Percentiles rank a stretch among this genome's conserved stretches.
phyloP scores from a whole-genome alignment of 1,140 invertebrate species.

The Eulimnadia texana region DNA sequence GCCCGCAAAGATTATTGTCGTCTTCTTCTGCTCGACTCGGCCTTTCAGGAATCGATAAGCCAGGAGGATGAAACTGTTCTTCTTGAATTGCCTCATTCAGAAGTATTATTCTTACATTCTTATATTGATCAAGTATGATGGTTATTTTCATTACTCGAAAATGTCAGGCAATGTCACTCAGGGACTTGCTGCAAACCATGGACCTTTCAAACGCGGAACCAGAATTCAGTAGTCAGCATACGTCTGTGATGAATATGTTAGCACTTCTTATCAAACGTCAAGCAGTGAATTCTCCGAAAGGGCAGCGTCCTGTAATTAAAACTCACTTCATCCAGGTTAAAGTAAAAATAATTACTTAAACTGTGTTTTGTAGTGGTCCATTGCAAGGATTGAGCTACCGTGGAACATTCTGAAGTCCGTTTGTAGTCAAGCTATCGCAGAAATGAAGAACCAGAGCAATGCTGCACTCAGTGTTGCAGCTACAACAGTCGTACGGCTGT shows the following conservation, averaged over 20 bases:
- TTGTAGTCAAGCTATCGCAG: conserved; percentile 56
- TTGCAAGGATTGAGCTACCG: conserved; percentile 63
- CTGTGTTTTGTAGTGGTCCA: too few relatives aligned
- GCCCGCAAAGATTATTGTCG: conserved; percentile 78
- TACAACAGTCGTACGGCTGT: conserved; percentile 68
- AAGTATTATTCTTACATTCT: conserved; percentile 37
- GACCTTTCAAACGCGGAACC: conserved; percentile 60
- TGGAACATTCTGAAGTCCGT: conserved; percentile 60
- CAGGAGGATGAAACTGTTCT: conserved; percentile 54
- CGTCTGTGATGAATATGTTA: conserved; percentile 3
- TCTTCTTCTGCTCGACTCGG: conserved; percentile 69
- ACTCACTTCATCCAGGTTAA: too few relatives aligned
- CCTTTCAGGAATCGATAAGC: conserved; percentile 62
- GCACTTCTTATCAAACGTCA: conserved; percentile 8
- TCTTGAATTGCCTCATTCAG: conserved; percentile 67
- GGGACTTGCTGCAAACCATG: conserved; percentile 55
- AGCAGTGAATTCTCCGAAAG: conserved; percentile 8
- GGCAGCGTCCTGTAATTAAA: not conserved
- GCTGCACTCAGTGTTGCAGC: conserved; percentile 75
- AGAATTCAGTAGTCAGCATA: conserved; percentile 41
- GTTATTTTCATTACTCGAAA: conserved; percentile 11
- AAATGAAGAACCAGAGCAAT: conserved; percentile 67
- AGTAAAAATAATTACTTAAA: too few relatives aligned
- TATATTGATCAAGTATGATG: conserved; percentile 9
- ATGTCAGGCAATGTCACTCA: conserved; percentile 56